phyloP scores from a whole-genome alignment of 2,888 invertebrate genomes.

The Harpagoxenus sublaevis region DNA sequence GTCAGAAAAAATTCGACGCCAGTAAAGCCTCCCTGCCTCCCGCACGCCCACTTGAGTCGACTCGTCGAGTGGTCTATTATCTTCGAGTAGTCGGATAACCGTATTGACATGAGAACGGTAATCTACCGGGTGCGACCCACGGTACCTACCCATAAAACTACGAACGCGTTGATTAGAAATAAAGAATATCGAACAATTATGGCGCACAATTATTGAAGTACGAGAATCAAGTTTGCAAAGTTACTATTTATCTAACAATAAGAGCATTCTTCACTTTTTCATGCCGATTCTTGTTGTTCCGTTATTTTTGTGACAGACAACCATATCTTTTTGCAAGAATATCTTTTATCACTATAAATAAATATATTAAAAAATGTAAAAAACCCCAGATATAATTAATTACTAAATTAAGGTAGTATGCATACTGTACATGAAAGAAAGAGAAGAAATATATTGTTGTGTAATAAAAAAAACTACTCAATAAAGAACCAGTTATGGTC shows the following conservation, averaged over 20 bases:
- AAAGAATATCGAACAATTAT: not conserved
- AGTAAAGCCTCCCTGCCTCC: constrained; percentile 63
- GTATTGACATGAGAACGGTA: constrained; percentile 70
- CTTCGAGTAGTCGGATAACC: constrained; percentile 70
- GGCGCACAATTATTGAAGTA: not conserved
- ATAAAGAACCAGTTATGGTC: not conserved
- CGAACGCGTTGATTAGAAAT: constrained; percentile 18
- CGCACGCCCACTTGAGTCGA: constrained; percentile 65
- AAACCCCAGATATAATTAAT: not conserved
- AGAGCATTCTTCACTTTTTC: not conserved
- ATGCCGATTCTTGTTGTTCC: not conserved
- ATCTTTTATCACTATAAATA: not conserved
- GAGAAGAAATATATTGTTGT: not conserved
- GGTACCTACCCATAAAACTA: constrained; percentile 49
- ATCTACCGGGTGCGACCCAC: constrained; percentile 68
- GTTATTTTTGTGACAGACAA: not conserved
- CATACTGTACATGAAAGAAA: not conserved
- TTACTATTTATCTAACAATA: not conserved
- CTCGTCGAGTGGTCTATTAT: constrained; percentile 65
- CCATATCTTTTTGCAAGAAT: not conserved
- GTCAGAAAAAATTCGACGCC: constrained; percentile 63
- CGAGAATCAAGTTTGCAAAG: not conserved
- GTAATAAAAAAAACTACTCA: not conserved
- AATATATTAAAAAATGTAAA: not conserved
- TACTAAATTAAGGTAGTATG: not conserved